A percentile compares a stretch with the other conserved stretches of the same genome.
phyloP scores from a whole-genome alignment of 2,888 invertebrate genomes.

The Sphaeridia pumilis region DNA sequence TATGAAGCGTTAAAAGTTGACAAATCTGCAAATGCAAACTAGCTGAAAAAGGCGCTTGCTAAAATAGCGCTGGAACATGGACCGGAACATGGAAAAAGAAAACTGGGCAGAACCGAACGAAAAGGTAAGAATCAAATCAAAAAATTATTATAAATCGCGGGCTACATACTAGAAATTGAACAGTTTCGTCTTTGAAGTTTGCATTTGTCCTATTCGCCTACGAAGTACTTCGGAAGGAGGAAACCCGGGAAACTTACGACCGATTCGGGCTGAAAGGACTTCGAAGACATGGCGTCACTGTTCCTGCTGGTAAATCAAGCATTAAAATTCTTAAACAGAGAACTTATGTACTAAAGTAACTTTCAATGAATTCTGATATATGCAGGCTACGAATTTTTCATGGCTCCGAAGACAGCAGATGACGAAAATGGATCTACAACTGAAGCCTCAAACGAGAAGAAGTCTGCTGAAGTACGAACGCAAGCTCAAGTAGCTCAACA shows the following conservation, averaged over 20 bases:
- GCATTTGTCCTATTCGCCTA: constrained; percentile 14
- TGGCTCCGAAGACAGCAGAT: no score
- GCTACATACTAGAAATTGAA: neutral
- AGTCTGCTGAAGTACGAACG: neutral
- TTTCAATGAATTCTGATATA: neutral
- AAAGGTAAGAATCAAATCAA: neutral
- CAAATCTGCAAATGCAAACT: neutral
- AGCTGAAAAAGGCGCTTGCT: constrained; percentile 2
- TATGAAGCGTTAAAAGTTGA: constrained; percentile 4
- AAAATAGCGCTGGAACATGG: constrained; percentile 1
- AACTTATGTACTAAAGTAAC: no score
- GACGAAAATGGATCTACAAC: no score
- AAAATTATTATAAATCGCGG: neutral
- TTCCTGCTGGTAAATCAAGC: constrained; percentile 13
- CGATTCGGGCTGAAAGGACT: constrained; percentile 9
- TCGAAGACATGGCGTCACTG: neutral
- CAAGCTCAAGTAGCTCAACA: neutral
- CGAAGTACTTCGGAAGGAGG: constrained; percentile 10
- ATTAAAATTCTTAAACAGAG: no score
- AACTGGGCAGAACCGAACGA: constrained; percentile 10
- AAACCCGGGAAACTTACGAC: constrained; percentile 6
- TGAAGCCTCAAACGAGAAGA: neutral
- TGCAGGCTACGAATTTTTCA: neutral
- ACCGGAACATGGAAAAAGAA: constrained; percentile 4
- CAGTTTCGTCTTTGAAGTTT: neutral